Evolutionary conservation across 2,888 invertebrate species (phyloP), one percentile per base, ranked within the genome.

Genomic region (Cephus pygmeus): DNA sequence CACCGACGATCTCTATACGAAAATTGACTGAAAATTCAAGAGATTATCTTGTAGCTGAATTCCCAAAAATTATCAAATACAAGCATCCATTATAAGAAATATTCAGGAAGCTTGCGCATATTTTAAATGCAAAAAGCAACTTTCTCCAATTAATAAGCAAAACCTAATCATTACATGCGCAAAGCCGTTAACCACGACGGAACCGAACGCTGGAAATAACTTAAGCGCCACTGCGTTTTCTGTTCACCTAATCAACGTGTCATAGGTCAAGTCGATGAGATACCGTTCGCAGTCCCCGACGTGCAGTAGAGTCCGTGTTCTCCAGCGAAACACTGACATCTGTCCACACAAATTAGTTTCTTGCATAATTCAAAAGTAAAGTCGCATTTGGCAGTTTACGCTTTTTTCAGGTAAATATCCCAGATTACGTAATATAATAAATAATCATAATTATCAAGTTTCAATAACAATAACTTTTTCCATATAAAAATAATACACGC

Each of bases 231-330:
- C 76, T 75, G 34, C 82, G 81, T 75, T 80, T 77, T 81, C 81
- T 81, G 81, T 79, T 80, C 81, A 84, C 82, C 80, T 84, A 88
- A 89, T 89, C 88, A 85, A 81, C 76, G 84, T 88, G 90, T 90
- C 91, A 90, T 86, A 90, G 91, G 91, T 91, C 90, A 89, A 85
- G 76, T 83, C 83, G 87, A 90, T 88, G 88, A 88, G 90, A 91
- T 91, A 90, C 79, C 83, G 83, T 81, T 79, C 80, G 81, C 84
- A 83, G 84, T 83, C 83, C 79, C 76, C 84, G 84, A 83, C 82
- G 85, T 87, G 84, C 90, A 91, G 90, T 90, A 85, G 84, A 82
- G 83, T 84, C 82, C 85, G 86, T 85, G 88, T 88, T 87, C 89
- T 86, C 81, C 85, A 79, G 83, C 83, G 85, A 85, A 84, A 84